Evolutionary conservation across 2,797 vertebrate species (phyloP), one percentile per base, ranked within the genome.

Genomic region (Sorex maritimensis): DNA sequence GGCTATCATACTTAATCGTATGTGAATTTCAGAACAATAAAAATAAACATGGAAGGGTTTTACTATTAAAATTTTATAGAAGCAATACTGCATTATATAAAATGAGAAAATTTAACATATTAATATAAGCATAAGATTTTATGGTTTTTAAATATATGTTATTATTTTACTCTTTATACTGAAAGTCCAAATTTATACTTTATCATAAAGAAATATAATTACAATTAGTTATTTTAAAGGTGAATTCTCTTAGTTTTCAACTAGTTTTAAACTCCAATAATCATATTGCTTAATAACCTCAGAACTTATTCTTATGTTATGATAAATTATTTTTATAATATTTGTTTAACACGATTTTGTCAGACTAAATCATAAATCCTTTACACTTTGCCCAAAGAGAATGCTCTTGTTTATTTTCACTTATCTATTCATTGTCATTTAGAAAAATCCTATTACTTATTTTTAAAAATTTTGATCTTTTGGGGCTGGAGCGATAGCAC

Each of bases 381-480:
- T 6, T 69, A 30, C 12, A 52, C 8, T 4, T 49, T 78, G 71
- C 73, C 41, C 30, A 68, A 61, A 81, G 65, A 55, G 19, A 94
- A 72, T 86, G 73, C 67, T 82, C 41, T 88, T 80, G 5, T 86
- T 71, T 67, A 6, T 95, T 89, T 95, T 93, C 14, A 65, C 28
- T 83, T 86, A 30, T 2, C 55, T 81, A 17, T 79, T 92, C 49
- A 69, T 68, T 88, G 44, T 84, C 86, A 77, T 61, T 86, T 93
- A 6, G 17, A 88, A 93, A 92, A 90, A 34, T 41, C 10, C 38
- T 88, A 75, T 91, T 92, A 93, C 15, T 95, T 86, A 87, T 6
- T 87, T 92, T 80, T 28, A 24, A 86, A 12, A 86, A 87, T 93
- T 86, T 21, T 88, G 81, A 92, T 52, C 91, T 71, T 85, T 93